Conservation (phyloP, 2,113 vertebrate genomes). For the Origma solitaria region DNA sequence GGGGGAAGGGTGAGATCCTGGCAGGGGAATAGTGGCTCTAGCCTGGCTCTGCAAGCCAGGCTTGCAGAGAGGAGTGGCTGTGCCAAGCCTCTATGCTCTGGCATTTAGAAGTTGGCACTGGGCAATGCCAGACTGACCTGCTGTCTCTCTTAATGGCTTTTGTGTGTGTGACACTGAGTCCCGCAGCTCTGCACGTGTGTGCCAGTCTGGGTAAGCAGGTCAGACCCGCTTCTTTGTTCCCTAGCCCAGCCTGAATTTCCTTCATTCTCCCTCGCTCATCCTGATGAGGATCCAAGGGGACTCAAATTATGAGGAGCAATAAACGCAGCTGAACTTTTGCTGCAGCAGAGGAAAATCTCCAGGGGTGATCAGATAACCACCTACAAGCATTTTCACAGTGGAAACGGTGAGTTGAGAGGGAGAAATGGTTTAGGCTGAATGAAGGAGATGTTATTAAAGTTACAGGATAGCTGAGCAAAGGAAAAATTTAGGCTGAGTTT, state of each 20-base stretch:
- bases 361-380: slow-evolving; percentile 3
- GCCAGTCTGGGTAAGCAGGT: slow-evolving; percentile 50
- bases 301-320: neutral
- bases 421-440: slow-evolving; percentile 14
- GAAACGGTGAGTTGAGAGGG: neutral
- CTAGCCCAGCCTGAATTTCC: neutral
- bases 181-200: neutral
- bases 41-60: neutral
- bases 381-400: neutral
- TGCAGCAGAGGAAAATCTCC: neutral
- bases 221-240: neutral
- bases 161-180: slow-evolving; percentile 34
- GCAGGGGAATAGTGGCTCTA: neutral
- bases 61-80: neutral
- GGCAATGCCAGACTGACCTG: slow-evolving; percentile 41
- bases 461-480: neutral
- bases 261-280: neutral
- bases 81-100: slow-evolving; percentile 1
- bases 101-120: slow-evolving; percentile 39
- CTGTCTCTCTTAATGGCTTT: slow-evolving; percentile 58
- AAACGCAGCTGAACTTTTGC: neutral
- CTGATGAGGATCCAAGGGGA: neutral
- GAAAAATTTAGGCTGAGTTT: slow-evolving; percentile 26
- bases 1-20: neutral
- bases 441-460: neutral